Percentiles rank a stretch among this genome's conserved stretches.
phyloP scores from a whole-genome alignment of 2,113 vertebrate species.

The Felis chaus region DNA sequence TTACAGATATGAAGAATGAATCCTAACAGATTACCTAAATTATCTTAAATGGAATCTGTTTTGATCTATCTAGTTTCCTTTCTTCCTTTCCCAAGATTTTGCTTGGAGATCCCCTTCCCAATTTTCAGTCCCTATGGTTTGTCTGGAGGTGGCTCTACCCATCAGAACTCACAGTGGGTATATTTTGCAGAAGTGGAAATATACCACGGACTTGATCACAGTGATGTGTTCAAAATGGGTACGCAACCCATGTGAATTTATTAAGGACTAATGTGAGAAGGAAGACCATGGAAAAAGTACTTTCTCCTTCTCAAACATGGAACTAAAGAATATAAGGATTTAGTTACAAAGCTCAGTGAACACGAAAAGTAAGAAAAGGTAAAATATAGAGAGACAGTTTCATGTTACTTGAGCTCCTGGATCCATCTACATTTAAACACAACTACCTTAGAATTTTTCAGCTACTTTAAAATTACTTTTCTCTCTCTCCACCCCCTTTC shows the following conservation, averaged over 20 bases:
- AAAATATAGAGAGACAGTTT: background rate
- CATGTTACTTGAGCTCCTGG: background rate
- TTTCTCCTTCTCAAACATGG: background rate
- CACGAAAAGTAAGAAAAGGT: background rate
- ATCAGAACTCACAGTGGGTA: background rate
- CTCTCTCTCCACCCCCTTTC: background rate
- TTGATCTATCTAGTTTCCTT: background rate
- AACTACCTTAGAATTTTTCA: background rate
- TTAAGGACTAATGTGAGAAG: background rate
- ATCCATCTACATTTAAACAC: background rate
- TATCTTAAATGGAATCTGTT: background rate
- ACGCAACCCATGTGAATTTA: background rate
- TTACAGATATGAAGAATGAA: conserved; percentile 6
- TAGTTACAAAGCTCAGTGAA: background rate
- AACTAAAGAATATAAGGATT: background rate
- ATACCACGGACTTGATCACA: background rate
- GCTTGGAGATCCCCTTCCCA: background rate
- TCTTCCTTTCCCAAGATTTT: background rate
- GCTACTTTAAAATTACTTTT: background rate
- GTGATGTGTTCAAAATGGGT: background rate
- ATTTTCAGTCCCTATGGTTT: background rate
- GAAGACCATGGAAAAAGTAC: background rate
- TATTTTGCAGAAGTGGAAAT: background rate
- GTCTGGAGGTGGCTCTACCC: background rate
- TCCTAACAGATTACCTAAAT: background rate